phyloP scores from a whole-genome alignment of 92 coral and sea anemone genomes.

The Porites rus region DNA sequence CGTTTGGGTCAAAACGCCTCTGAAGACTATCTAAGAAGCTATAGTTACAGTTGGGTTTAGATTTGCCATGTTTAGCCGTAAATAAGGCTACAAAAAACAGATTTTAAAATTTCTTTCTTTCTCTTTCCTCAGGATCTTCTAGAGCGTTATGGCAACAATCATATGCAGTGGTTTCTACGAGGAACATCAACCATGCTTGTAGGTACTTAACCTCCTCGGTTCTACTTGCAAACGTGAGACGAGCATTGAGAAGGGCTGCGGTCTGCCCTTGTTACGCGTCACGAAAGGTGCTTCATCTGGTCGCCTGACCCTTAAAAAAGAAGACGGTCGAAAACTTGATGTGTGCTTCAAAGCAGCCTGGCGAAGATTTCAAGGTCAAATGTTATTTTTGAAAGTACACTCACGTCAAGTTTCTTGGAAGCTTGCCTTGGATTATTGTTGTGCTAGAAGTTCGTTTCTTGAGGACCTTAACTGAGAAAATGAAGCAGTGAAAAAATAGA shows the following conservation, averaged over 20 bases:
- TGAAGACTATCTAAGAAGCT: too few species aligned
- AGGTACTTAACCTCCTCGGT: neutral
- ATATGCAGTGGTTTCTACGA: slow-evolving; percentile 71
- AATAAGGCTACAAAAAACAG: too few species aligned
- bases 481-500: neutral
- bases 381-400: neutral
- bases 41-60: too few species aligned
- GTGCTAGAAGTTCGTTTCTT: neutral
- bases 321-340: neutral
- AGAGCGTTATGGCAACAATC: slow-evolving; percentile 60
- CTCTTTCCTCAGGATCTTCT: slow-evolving; percentile 72
- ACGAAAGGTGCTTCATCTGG: neutral
- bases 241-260: neutral
- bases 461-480: neutral
- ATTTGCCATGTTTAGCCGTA: too few species aligned
- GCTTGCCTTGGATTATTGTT: neutral
- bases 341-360: neutral
- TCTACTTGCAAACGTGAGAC: neutral
- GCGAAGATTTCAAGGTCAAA: neutral
- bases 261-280: slow-evolving; percentile 14
- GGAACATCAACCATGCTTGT: slow-evolving; percentile 72
- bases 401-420: neutral
- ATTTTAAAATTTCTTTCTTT: neutral
- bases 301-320: neutral
- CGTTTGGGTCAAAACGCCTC: too few species aligned